Base-by-base conservation (phyloP, 1,140 invertebrate genomes). In the Nasonia longicornis region DNA sequence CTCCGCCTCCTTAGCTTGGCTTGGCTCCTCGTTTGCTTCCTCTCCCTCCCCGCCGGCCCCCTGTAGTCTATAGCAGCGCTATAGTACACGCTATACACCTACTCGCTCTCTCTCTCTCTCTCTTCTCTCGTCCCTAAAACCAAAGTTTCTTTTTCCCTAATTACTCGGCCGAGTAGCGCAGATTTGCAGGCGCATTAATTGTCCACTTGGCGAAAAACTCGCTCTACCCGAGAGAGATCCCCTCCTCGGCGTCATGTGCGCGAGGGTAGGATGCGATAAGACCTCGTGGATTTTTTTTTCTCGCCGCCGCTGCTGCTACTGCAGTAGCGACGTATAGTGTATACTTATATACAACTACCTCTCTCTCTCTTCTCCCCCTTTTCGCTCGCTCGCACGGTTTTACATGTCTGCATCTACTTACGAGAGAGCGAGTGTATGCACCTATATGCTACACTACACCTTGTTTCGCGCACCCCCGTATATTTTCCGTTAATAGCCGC, bases 401-500 rank as follows among this genome's bases (percentile, higher is more conserved):
- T 31, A 67, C 14, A 67, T 67, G 29, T 58, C 52, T 58, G 52
- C 52, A 67, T 67, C 22, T 67, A 67, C 64, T 58, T 58, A 58
- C 16, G 16, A 42, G 52, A 20, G 52, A 58, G 52, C 12, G 14
- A 6, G 48, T 16, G 16, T 52, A 20, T n/a, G 52, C 7, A 4
- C 20, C 1, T 58, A 58, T 20, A 58, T 58, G 3, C 52, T 20
- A 35, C 31, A 7, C 52, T 20, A 58, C 26, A 64, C 63, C 38
- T 48, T 69, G 31, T 48, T 45, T 69, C 63, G 42, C 26, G 4
- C 14, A 66, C 63, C 75, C 75, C 11, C 10, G 22, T 20, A 31
- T 45, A 78, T 78, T 58, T 70, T 67, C 20, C 66, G 76, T 78
- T 79, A 63, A 71, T 72, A 79, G 69, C 48, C 16, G 22, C 64